Conservation (phyloP, 2,113 vertebrate genomes). For the Bubalus kerabau region DNA sequence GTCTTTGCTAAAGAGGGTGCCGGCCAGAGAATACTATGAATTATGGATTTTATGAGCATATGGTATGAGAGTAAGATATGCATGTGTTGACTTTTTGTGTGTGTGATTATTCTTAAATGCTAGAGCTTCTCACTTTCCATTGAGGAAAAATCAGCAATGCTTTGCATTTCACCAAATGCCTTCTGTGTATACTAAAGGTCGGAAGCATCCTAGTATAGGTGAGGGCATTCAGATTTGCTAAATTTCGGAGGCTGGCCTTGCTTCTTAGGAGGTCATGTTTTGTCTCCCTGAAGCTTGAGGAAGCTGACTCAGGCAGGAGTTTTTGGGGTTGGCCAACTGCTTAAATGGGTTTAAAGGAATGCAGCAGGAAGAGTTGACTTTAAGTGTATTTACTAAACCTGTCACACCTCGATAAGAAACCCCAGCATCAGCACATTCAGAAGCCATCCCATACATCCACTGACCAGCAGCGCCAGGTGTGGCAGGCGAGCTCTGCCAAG, state of each 20-base stretch:
- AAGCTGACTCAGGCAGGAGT: not conserved
- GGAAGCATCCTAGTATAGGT: not conserved
- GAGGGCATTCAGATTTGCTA: not conserved
- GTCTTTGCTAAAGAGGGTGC: slow-evolving; percentile 24
- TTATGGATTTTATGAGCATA: not conserved
- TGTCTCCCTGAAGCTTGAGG: not conserved
- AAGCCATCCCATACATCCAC: not conserved
- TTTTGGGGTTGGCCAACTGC: not conserved
- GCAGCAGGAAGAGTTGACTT: not conserved
- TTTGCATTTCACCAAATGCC: not conserved
- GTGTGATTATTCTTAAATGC: not conserved
- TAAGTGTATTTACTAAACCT: not conserved
- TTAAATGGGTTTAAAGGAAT: not conserved
- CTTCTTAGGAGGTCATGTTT: not conserved
- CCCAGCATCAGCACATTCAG: not conserved
- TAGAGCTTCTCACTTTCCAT: not conserved
- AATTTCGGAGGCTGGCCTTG: not conserved
- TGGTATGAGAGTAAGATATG: not conserved
- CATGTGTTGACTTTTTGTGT: not conserved
- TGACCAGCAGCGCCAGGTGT: not conserved
- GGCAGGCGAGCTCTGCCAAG: not conserved
- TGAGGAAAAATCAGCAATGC: not conserved
- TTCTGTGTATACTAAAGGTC: not conserved
- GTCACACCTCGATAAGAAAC: not conserved
- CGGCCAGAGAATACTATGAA: not conserved